Base-by-base conservation (phyloP, 1,140 invertebrate genomes). In the Pantala flavescens region DNA sequence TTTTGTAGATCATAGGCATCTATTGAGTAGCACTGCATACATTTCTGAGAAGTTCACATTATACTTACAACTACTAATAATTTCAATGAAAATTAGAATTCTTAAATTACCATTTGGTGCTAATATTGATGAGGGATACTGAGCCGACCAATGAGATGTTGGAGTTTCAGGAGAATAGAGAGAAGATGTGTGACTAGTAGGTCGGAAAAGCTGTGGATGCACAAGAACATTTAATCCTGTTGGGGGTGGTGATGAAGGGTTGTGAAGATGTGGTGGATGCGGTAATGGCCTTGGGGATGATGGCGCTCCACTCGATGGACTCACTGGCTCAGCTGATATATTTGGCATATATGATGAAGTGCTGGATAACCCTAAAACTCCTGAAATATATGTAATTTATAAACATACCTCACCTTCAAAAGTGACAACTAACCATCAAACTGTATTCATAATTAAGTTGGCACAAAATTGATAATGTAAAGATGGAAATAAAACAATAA, bases 201-300 rank as follows among this genome's bases (percentile, higher is more conserved):
- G 49, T 63, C 49, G 14, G 49, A 63, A 63, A 21, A 63, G 49
- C n/a, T 63, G 49, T 19, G 49, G 49, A 63, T 63, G 49, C 49
- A 63, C 49, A 63, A 63, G 49, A 21, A 63, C 49, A 63, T 63
- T 63, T 19, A 63, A 12, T 23, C 71, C 23, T 16, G 71, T 72
- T 5, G 71, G 71, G 23, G 71, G 28, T 3, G 71, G 16, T 16
- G 71, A 42, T 14, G 71, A 24, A 7, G 23, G 71, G 23, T 24
- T 72, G 16, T 72, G 73, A 7, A 24, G 43, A 19, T 24, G 91
- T 88, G 78, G 91, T 90, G 23, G 90, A 81, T 19, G 88, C 16
- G 23, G 28, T 5, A 72, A 19, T 14, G 28, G 71, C 16, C 71
- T 2, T 9, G 23, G 71, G 16, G 23, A 42, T 23, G 71, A 72